Evolutionary conservation across 2,797 vertebrate species (phyloP), one percentile per base, ranked within the genome.

Genomic region (Lagorchestes hirsutus): DNA sequence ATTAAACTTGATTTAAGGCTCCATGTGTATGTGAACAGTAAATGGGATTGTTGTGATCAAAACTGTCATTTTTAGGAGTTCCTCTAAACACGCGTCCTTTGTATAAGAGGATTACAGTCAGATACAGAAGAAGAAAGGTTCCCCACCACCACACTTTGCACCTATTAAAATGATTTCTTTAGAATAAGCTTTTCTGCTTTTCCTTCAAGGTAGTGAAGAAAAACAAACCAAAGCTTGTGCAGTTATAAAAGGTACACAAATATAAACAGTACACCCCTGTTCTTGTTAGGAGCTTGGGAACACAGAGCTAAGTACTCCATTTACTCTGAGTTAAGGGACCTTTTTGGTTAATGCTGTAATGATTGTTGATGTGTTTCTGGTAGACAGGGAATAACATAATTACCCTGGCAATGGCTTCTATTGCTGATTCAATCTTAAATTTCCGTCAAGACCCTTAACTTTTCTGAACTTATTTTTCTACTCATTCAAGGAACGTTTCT

Each of bases 81-180:
- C 34, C 95, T 94, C 0, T 0, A 94, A 96, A 98, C 97, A 98
- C 96, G 96, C 52, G 96, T 57, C 62, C 96, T 96, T 96, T 97
- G 96, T 98, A 46, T 55, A 0, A 0, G 27, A 95, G 93, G 92
- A 97, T 87, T 90, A 87, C 67, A 96, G 94, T 95, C 92, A 98
- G 97, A 96, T 93, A 97, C 96, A 96, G 96, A 97, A 95, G 94
- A 94, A 96, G 92, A 97, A 96, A 93, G 95, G 95, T 91, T 94
- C 96, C 97, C 62, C 95, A 93, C 56, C 96, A 97, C 62, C 96
- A 93, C 58, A n/a, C 31, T 74, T 0, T 92, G 95, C 92, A 95
- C 74, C 40, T 87, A 87, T 97, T 59, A 57, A 92, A 96, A 95
- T 91, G 92, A 95, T 93, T 93, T 95, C 95, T 94, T 95, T 52